phyloP scores from a whole-genome alignment of 2,888 invertebrate species.

The Pogonocherus hispidulus region DNA sequence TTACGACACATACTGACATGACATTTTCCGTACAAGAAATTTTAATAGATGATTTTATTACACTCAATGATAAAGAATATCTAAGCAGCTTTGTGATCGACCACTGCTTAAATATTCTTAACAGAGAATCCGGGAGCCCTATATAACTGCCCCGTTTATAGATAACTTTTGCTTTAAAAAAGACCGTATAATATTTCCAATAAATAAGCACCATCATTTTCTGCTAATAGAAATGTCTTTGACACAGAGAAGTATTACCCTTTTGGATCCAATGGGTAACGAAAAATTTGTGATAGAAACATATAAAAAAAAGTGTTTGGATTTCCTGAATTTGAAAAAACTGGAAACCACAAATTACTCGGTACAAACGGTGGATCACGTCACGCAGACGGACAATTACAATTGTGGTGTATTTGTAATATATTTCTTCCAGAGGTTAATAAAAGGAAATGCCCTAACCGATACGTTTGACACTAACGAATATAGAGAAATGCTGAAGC shows the following conservation, averaged over 20 bases:
- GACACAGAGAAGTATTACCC: background rate
- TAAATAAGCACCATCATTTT: background rate
- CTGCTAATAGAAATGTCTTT: background rate
- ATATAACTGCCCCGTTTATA: background rate
- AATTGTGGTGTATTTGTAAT: conserved; percentile 3
- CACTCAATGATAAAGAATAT: conserved; percentile 14
- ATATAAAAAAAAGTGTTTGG: background rate
- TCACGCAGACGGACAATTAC: background rate
- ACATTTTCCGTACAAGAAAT: conserved; percentile 24
- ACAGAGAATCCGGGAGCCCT: background rate
- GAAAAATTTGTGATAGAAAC: background rate
- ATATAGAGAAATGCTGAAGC: conserved; percentile 1
- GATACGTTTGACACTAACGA: background rate
- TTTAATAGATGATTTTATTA: conserved; percentile 22
- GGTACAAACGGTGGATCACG: background rate
- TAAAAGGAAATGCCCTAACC: background rate
- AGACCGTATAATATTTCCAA: background rate
- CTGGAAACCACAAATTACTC: background rate
- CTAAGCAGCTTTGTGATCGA: conserved; percentile 30
- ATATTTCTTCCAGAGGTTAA: background rate
- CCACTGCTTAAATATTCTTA: conserved; percentile 21
- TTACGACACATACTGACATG: background rate
- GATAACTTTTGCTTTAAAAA: background rate
- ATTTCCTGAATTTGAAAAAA: background rate
- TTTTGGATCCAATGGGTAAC: background rate